Percentiles rank a stretch among this genome's conserved stretches.
Conservation (phyloP, 2,113 vertebrate genomes). For the Acinonyx jubatus region DNA sequence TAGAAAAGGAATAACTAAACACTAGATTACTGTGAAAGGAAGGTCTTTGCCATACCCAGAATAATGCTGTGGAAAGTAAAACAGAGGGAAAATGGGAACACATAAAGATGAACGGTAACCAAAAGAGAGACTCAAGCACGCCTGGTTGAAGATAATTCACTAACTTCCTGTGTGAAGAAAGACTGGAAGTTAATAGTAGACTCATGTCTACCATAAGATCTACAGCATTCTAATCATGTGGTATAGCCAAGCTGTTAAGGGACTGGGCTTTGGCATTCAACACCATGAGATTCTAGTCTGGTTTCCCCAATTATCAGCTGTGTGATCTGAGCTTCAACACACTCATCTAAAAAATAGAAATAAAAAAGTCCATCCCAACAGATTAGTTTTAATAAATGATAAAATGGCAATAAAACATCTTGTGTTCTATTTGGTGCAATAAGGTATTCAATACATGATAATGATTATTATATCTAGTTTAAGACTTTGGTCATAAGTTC, state of each 20-base stretch:
- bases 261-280: not conserved
- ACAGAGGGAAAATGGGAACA: not conserved
- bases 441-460: not conserved
- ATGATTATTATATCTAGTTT: not conserved
- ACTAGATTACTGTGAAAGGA: not conserved
- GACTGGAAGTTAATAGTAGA: not conserved
- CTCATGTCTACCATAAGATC: not conserved
- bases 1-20: not conserved
- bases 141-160: conserved; percentile 8
- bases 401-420: conserved; percentile 9
- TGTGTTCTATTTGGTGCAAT: not conserved
- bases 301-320: not conserved
- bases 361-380: not conserved
- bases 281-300: not conserved
- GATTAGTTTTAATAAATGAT: conserved; percentile 15
- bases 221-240: not conserved
- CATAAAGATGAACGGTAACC: not conserved
- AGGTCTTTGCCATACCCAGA: not conserved
- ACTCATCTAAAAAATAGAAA: conserved; percentile 1
- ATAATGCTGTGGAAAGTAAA: not conserved
- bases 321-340: not conserved
- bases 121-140: not conserved
- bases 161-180: conserved; percentile 1
- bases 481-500: not conserved
- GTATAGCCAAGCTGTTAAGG: not conserved